Percentiles rank a stretch among this genome's conserved stretches.
These are phyloP conservation scores for Leptopilina drosophilae DNA, from an alignment of 2,888 invertebrate species.

Conservation along the genomic window DNA sequence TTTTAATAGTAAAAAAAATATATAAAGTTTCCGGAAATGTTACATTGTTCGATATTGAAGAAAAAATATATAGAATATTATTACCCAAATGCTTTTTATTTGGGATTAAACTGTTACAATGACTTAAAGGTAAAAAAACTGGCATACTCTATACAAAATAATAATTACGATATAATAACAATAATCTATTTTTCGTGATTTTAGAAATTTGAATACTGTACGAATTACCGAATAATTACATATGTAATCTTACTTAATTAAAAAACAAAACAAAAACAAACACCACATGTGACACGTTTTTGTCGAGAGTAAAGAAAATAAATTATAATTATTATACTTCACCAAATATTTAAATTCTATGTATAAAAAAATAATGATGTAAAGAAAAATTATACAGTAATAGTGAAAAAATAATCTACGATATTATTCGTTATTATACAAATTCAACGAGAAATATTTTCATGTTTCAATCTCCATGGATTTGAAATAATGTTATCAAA, in stretches of 20 bases:
- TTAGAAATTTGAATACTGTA: not conserved
- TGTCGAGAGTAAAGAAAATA: not conserved
- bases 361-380: too few relatives aligned
- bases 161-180: not conserved
- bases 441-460: too few relatives aligned
- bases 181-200: slow-evolving; percentile 11
- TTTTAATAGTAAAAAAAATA: too few relatives aligned
- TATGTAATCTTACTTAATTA: not conserved
- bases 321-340: not conserved
- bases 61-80: not conserved
- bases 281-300: not conserved
- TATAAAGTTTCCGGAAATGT: not conserved
- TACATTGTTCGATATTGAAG: slow-evolving; percentile 12
- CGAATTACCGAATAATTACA: not conserved
- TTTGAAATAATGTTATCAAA: not conserved
- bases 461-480: too few relatives aligned
- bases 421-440: too few relatives aligned
- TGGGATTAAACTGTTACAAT: slow-evolving; percentile 1
- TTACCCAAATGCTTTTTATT: slow-evolving; percentile 9
- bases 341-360: too few relatives aligned
- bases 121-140: not conserved
- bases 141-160: slow-evolving; percentile 1
- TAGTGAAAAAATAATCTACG: too few relatives aligned
- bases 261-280: not conserved
- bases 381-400: too few relatives aligned